phyloP scores from a whole-genome alignment of 1,140 invertebrate species.

The Drosophila subobscura region DNA sequence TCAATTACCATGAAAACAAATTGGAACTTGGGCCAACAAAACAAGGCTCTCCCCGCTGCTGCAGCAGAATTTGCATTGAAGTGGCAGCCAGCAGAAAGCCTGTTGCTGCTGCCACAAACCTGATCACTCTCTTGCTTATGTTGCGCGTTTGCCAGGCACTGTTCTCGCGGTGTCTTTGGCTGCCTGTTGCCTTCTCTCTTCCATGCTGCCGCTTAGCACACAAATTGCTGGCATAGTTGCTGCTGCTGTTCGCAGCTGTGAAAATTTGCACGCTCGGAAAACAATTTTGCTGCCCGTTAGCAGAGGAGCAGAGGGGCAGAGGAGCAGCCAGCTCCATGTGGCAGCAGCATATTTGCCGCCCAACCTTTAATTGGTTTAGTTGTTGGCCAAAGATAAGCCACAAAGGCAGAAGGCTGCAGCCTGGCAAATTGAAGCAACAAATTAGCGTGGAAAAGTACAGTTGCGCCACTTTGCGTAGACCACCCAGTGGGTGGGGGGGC shows the following conservation, averaged over 20 bases:
- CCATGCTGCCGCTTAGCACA: conserved; percentile 54
- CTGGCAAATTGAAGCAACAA: conserved; percentile 36
- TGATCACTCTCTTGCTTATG: conserved; percentile 17
- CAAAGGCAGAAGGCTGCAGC: conserved; percentile 55
- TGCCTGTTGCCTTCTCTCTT: conserved; percentile 25
- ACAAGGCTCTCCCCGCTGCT: conserved; percentile 18
- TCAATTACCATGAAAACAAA: conserved; percentile 71
- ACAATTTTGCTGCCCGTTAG: conserved; percentile 77
- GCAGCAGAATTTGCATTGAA: conserved; percentile 74
- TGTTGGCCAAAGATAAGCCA: conserved; percentile 63
- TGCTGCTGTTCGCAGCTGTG: conserved; percentile 71
- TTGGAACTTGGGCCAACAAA: conserved; percentile 40
- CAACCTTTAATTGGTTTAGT: conserved; percentile 74
- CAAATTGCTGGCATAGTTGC: conserved; percentile 76
- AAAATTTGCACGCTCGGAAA: conserved; percentile 80
- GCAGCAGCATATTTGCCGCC: conserved; percentile 72
- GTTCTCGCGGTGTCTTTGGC: conserved; percentile 43
- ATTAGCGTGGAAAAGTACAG: conserved; percentile 55
- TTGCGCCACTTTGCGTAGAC: conserved; percentile 60
- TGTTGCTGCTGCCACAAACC: conserved; percentile 34
- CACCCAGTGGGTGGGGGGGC: conserved; percentile 35
- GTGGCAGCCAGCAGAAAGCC: conserved; percentile 62
- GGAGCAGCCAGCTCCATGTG: conserved; percentile 47
- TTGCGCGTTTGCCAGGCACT: conserved; percentile 9
- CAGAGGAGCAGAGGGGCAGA: conserved; percentile 36